A percentile compares a stretch with the other conserved stretches of the same genome.
These are phyloP conservation scores for Pygoscelis adeliae DNA, from an alignment of 2,113 vertebrate genomes.

Conservation along the genomic window DNA sequence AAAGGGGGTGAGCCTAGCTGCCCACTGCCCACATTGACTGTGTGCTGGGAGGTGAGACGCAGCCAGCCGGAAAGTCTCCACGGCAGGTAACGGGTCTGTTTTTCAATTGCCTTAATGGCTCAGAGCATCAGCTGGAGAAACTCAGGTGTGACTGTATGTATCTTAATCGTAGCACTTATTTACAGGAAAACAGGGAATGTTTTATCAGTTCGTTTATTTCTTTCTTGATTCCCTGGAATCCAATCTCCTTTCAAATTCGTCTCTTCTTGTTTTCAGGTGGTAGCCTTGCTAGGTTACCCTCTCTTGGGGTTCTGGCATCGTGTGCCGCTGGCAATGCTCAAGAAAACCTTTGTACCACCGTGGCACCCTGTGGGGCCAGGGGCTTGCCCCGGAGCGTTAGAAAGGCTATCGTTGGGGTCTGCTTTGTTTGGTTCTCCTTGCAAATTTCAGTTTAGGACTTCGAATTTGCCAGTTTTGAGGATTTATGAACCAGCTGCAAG, in stretches of 20 bases:
- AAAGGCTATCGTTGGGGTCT: fast-evolving
- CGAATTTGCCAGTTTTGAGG: neutral
- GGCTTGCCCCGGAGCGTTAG: fast-evolving
- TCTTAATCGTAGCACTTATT: too few relatives aligned
- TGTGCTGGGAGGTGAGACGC: neutral
- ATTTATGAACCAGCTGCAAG: neutral
- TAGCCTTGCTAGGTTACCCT: neutral
- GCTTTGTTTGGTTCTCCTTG: fast-evolving
- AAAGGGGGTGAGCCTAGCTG: neutral
- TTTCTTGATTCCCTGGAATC: neutral
- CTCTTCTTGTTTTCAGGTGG: fast-evolving
- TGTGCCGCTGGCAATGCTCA: fast-evolving
- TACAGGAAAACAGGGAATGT: neutral
- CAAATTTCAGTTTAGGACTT: neutral
- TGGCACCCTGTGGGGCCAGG: neutral
- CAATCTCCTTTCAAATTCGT: fast-evolving
- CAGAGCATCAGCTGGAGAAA: neutral
- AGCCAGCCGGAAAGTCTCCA: neutral
- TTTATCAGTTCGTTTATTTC: too few relatives aligned
- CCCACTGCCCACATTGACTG: neutral
- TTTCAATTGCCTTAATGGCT: neutral
- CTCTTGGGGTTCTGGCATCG: neutral
- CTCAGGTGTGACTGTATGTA: fast-evolving
- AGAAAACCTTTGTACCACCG: fast-evolving
- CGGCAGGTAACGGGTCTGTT: neutral